phyloP scores from a whole-genome alignment of 1,140 invertebrate species.

The Drosophila erecta region DNA sequence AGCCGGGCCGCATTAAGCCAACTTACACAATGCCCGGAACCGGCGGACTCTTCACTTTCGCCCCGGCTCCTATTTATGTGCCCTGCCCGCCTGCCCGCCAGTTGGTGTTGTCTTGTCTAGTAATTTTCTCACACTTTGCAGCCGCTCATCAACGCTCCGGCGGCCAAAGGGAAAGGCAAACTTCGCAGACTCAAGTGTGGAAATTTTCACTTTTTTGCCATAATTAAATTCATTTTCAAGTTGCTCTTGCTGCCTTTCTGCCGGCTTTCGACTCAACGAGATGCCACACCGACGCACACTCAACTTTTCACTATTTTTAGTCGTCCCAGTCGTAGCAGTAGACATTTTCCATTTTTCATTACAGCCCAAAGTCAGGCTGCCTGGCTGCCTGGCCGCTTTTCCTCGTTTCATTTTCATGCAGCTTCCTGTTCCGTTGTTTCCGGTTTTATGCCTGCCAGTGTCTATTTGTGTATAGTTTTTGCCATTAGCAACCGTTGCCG shows the following conservation, averaged over 20 bases:
- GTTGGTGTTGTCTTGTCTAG: slow-evolving; percentile 69
- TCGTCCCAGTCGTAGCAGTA: slow-evolving; percentile 42
- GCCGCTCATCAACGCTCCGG: slow-evolving; percentile 64
- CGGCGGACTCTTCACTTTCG: slow-evolving; percentile 53
- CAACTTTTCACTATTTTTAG: slow-evolving; percentile 57
- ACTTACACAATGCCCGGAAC: slow-evolving; percentile 43
- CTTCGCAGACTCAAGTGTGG: slow-evolving; percentile 78
- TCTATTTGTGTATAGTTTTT: slow-evolving; percentile 74
- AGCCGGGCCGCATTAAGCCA: slow-evolving; percentile 43
- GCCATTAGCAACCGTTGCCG: slow-evolving; percentile 61
- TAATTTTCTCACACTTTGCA: slow-evolving; percentile 74
- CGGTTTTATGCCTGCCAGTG: slow-evolving; percentile 66
- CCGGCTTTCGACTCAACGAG: slow-evolving; percentile 38
- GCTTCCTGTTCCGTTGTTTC: slow-evolving; percentile 80
- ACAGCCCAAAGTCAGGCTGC: slow-evolving; percentile 52
- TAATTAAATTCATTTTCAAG: slow-evolving; percentile 83
- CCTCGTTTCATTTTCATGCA: slow-evolving; percentile 79
- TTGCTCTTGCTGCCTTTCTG: slow-evolving; percentile 55
- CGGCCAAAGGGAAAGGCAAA: slow-evolving; percentile 56
- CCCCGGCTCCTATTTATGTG: slow-evolving; percentile 65
- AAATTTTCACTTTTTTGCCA: slow-evolving; percentile 81
- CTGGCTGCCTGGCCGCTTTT: slow-evolving; percentile 6
- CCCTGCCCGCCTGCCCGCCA: slow-evolving; percentile 28
- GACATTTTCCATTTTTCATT: slow-evolving; percentile 81
- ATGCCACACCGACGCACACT: slow-evolving; percentile 35